A percentile compares a stretch with the other conserved stretches of the same genome.
Conservation (phyloP, 1,140 invertebrate species). For the Sinonovacula constricta region DNA sequence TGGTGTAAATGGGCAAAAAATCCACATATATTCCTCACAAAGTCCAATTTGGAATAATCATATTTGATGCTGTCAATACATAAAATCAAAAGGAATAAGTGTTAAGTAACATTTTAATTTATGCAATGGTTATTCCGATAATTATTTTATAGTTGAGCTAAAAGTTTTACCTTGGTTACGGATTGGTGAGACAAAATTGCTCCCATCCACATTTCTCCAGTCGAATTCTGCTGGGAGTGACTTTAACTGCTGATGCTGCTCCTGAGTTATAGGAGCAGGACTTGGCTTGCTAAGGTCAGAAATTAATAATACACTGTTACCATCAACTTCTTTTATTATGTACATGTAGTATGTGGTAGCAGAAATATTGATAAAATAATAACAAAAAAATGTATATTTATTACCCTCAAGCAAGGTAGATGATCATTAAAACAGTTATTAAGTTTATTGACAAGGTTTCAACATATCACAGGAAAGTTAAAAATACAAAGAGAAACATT, state of each 20-base stretch:
- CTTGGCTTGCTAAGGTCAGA: constrained; percentile 69
- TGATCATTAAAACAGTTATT: neutral
- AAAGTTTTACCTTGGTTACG: constrained; percentile 77
- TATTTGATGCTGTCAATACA: neutral
- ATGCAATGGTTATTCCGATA: neutral
- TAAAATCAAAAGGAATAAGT: no score
- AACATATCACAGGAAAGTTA: neutral
- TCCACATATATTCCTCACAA: no score
- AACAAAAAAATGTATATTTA: no score
- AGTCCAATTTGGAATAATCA: no score
- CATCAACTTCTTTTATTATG: no score
- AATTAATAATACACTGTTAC: no score
- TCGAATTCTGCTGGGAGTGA: constrained; percentile 80
- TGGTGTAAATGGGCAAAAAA: no score
- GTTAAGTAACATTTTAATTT: neutral
- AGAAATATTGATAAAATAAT: no score
- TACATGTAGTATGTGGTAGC: no score
- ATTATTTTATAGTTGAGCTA: neutral
- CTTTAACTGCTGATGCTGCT: constrained; percentile 54
- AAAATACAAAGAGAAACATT: neutral
- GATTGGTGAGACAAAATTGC: constrained; percentile 81
- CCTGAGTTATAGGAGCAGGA: constrained; percentile 57
- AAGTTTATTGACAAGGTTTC: neutral
- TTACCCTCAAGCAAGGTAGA: no score
- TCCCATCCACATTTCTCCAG: constrained; percentile 80